Evolutionary conservation across 2,113 vertebrate genomes (phyloP), one percentile per base, ranked within the genome.

Genomic region (Symphodus melops): DNA sequence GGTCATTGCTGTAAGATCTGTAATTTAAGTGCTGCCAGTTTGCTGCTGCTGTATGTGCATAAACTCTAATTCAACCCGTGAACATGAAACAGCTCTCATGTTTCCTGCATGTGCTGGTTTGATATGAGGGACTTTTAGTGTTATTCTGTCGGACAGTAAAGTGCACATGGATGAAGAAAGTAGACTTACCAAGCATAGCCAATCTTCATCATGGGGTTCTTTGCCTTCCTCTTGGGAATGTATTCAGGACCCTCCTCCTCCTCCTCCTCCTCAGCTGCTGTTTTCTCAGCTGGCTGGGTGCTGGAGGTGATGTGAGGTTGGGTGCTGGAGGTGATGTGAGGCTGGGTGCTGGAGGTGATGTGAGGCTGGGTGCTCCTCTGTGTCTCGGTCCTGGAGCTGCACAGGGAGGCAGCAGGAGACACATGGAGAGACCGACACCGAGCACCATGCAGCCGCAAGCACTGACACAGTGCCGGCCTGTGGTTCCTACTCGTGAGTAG

Each of bases 171-270:
- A 3, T 41, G 19, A 41, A 8, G 19, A 36, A 13, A 23, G 5
- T 23, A 70, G 3, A 64, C 95, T 96, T 86, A 98, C 97, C 98
- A 99, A 21, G 97, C 97, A 71, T 96, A 94, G 59, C 95, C 96
- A 44, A 99, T 92, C 0, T 88, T 91, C 85, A 92, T 95, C 96
- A 98, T 97, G 4, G 97, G 96, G 81, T 97, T 98, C 90, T 94
- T 96, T 10, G 86, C 95, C 75, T 94, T 96, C 61, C 78, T 95
- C 1, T 85, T 92, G 4, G 96, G 96, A 60, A 96, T 95, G 84
- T 98, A 97, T 52, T 96, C 95, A 1, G 95, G 92, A 1, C 89
- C 93, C 2, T 88, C 88, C 0, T 87, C 79, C 4, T 84, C 83
- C 4, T 78, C 70, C 3, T 82, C 86, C 3, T 66, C 68, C 17